Base-by-base conservation (phyloP, 2,888 invertebrate genomes). In the Chrysolina oricalcia region DNA sequence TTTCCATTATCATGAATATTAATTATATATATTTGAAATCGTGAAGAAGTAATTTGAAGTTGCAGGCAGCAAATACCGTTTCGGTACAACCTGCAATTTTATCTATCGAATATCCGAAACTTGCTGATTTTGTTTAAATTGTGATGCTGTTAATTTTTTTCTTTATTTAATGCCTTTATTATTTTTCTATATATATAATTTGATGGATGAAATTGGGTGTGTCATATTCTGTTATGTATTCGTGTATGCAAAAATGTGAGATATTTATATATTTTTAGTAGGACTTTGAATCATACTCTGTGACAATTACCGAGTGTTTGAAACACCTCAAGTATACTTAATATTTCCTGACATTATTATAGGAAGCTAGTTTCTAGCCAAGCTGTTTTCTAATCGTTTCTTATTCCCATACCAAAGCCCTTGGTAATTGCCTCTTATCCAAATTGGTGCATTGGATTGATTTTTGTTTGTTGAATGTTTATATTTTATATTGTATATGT, bases 321-420 rank as follows among this genome's bases (percentile, higher is more conserved):
- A 11, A 53, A 21, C 11, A 53, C 53, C 21, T 11, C 21, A 4
- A 21, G 11, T 19, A 53, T 53, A 53, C 53, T 53, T 23, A 53
- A 21, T 19, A 19, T 53, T 53, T 53, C 21, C 13, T 10, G 53
- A 10, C 53, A 50, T 17, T 50, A 19, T 59, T n/a, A 70, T 21
- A 15, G 17, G 27, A 15, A 59, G 63, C 27, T 43, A 72, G 40
- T 50, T 23, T 23, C 5, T 65, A 73, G n/a, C 35, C 35, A 35
- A 53, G 46, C 63, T 66, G 62, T 21, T 65, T 74, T 72, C 67
- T 63, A 66, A 27, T 43, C 70, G 43, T 70, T 48, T 63, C 56
- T 62, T 73, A 73, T 72, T 73, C 64, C 75, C 69, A 68, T 75
- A 77, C 78, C 78, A 78, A 78, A 78, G 76, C 69, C 50, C 43